These are phyloP conservation scores for Papilio helenus DNA, from an alignment of 1,140 invertebrate genomes.

Conservation along the genomic window DNA sequence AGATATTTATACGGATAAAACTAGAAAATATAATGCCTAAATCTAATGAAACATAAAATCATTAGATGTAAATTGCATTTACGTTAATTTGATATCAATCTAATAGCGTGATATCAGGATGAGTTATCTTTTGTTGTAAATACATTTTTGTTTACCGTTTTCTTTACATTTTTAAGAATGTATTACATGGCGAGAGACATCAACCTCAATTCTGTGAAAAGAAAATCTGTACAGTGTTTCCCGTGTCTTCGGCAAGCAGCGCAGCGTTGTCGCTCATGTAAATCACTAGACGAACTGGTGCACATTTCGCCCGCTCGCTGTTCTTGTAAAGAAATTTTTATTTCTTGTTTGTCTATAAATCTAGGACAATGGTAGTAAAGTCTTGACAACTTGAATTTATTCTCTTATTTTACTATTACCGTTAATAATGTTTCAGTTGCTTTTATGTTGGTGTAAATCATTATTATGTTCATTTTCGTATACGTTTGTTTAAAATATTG, in stretches of 20 bases:
- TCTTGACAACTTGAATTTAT: conserved; percentile 43
- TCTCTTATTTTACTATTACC: conserved; percentile 44
- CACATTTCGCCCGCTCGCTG: conserved; percentile 46
- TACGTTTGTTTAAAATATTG: conserved; percentile 10
- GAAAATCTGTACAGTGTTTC: conserved; percentile 17
- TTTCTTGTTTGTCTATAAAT: conserved; percentile 54
- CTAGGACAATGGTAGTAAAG: conserved; percentile 45
- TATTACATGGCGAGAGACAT: not conserved
- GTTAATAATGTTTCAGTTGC: conserved; percentile 32
- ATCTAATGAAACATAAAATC: no score
- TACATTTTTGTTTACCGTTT: not conserved
- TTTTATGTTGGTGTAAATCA: conserved; percentile 26
- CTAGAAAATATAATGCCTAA: no score
- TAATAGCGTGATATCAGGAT: no score
- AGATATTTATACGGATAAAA: no score
- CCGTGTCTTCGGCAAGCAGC: conserved; percentile 43
- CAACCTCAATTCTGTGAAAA: not conserved
- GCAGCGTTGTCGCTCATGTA: conserved; percentile 57
- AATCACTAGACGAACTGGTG: conserved; percentile 54
- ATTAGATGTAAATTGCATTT: no score
- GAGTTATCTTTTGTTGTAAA: not conserved
- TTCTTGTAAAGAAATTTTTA: conserved; percentile 51
- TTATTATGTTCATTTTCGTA: conserved; percentile 9
- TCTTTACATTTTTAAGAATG: not conserved
- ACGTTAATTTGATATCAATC: no score